Percentiles rank a stretch among this genome's conserved stretches.
Conservation (phyloP, 2,797 vertebrate species). For the Helarctos malayanus region DNA sequence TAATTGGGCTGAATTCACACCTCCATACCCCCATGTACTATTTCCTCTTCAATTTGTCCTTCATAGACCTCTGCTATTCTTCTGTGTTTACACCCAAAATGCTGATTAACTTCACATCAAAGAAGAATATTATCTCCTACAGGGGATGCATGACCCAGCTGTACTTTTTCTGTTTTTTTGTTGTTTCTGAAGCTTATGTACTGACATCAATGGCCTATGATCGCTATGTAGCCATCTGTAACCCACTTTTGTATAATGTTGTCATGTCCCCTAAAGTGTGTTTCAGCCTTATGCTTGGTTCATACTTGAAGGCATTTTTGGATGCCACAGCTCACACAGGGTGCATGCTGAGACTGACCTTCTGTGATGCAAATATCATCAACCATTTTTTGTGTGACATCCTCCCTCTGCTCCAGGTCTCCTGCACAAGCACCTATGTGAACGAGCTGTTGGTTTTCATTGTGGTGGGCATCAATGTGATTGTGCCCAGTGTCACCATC, state of each 20-base stretch:
- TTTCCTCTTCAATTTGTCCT: constrained; percentile 75
- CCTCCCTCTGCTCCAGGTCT: constrained; percentile 51
- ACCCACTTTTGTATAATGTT: constrained; percentile 59
- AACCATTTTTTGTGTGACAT: constrained; percentile 79
- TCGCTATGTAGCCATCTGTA: constrained; percentile 70
- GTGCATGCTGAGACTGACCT: constrained; percentile 60
- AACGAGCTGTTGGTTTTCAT: constrained; percentile 38
- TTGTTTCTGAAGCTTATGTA: constrained; percentile 69
- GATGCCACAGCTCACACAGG: constrained; percentile 38
- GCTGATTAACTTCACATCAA: constrained; percentile 53
- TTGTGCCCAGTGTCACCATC: constrained; percentile 54
- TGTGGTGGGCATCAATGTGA: constrained; percentile 31
- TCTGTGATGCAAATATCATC: constrained; percentile 65
- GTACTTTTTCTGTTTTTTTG: neutral
- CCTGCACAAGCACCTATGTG: neutral
- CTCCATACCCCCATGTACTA: constrained; percentile 69
- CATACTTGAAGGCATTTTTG: constrained; percentile 56
- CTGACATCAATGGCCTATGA: constrained; percentile 48
- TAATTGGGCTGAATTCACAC: neutral
- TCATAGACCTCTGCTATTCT: constrained; percentile 68
- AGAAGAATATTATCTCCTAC: constrained; percentile 8
- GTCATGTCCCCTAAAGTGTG: constrained; percentile 64
- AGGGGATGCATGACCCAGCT: too few species aligned
- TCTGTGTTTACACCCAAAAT: constrained; percentile 78
- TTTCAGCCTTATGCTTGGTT: constrained; percentile 7